phyloP scores from a whole-genome alignment of 64 coral and sea anemone genomes.

The Actinia equina region DNA sequence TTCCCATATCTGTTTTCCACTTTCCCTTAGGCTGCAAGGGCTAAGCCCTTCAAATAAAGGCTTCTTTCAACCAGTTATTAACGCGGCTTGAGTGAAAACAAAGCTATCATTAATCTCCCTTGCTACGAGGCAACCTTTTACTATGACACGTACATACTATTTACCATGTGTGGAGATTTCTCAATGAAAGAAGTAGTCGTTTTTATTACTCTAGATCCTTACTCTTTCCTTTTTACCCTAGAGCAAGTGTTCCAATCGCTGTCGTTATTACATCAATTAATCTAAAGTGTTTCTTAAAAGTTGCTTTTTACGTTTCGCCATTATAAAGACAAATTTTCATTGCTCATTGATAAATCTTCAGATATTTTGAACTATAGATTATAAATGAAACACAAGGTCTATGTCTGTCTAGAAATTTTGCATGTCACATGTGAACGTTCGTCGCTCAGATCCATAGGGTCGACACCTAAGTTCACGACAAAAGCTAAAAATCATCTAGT shows the following conservation, averaged over 20 bases:
- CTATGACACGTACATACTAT: not conserved
- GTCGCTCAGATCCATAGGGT: too few species aligned
- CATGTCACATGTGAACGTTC: too few species aligned
- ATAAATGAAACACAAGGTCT: not conserved
- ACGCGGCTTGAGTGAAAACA: not conserved
- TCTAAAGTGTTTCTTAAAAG: conserved; percentile 3
- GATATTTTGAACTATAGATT: not conserved
- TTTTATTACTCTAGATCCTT: not conserved
- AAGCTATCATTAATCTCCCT: not conserved
- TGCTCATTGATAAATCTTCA: not conserved
- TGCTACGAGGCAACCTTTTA: not conserved
- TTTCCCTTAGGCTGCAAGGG: not conserved
- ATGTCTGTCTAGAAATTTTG: too few species aligned
- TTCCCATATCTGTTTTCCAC: not conserved
- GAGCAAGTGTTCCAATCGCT: not conserved
- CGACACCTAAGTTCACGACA: too few species aligned
- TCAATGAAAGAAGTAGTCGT: not conserved
- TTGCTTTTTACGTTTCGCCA: not conserved
- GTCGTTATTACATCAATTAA: not conserved
- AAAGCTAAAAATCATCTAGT: too few species aligned
- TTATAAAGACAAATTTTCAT: not conserved
- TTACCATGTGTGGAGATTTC: not conserved
- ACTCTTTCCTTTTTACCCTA: not conserved
- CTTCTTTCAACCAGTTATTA: not conserved
- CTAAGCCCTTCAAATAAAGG: not conserved